Percentiles rank a stretch among this genome's conserved stretches.
phyloP scores from a whole-genome alignment of 2,888 invertebrate genomes.

The Calephelis perditalis region DNA sequence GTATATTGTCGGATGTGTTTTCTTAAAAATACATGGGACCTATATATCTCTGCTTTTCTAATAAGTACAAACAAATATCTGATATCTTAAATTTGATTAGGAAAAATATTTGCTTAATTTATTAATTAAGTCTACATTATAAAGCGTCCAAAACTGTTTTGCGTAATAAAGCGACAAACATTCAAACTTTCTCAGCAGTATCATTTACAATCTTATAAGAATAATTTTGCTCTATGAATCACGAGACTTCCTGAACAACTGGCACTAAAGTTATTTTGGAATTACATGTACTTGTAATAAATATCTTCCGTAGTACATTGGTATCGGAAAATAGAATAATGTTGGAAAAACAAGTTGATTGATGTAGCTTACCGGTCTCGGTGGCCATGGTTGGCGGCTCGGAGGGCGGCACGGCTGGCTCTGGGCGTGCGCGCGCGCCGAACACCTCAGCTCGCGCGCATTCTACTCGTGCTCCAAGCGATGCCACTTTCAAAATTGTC shows the following conservation, averaged over 20 bases:
- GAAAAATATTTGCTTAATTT: too few species aligned
- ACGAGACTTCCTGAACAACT: neutral
- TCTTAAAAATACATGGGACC: too few species aligned
- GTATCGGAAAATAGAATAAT: conserved; percentile 16
- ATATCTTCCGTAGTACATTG: neutral
- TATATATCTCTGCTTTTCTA: too few species aligned
- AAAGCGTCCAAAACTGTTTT: conserved; percentile 1
- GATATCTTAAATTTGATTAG: too few species aligned
- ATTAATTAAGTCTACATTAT: too few species aligned
- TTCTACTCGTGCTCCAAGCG: conserved; percentile 64
- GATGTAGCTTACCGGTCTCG: conserved; percentile 61
- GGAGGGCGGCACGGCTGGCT: conserved; percentile 71
- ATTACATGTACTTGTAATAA: conserved; percentile 15
- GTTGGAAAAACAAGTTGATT: conserved; percentile 22
- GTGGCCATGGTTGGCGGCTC: conserved; percentile 74
- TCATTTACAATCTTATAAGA: neutral
- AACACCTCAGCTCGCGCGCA: conserved; percentile 71
- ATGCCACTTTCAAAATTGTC: conserved; percentile 63
- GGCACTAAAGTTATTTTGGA: conserved; percentile 9
- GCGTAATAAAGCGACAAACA: neutral
- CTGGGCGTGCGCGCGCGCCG: conserved; percentile 70
- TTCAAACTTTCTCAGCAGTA: neutral
- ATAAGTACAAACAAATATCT: too few species aligned
- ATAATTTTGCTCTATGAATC: neutral
- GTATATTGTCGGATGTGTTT: too few species aligned